phyloP scores from a whole-genome alignment of 1,140 invertebrate genomes.

The Bombus waltoni region DNA sequence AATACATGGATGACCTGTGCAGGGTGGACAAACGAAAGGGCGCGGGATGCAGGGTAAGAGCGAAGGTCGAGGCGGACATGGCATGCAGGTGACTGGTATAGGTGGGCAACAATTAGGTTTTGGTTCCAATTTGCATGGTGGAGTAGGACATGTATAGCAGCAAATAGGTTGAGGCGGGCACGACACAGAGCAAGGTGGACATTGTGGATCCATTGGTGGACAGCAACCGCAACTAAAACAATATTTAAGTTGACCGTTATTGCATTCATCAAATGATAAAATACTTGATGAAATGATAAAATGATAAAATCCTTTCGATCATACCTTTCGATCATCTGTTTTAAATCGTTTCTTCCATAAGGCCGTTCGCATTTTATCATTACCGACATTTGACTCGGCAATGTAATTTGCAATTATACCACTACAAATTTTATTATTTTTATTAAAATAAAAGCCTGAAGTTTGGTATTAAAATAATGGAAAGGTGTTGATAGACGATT shows the following conservation, averaged over 20 bases:
- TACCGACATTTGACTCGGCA: conserved; percentile 50
- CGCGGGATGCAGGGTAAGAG: conserved; percentile 31
- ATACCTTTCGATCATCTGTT: neutral
- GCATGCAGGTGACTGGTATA: conserved; percentile 14
- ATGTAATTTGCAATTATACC: neutral
- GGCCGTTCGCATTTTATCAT: conserved; percentile 39
- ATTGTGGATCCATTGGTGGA: conserved; percentile 28
- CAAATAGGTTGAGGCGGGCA: neutral
- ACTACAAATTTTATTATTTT: conserved; percentile 29
- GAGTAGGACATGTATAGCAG: neutral
- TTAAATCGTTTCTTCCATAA: neutral
- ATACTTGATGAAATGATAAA: no score
- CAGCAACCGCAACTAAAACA: conserved; percentile 38
- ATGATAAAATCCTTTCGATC: conserved; percentile 21
- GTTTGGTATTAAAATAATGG: conserved; percentile 22
- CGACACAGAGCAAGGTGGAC: conserved; percentile 2
- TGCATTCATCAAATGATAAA: neutral
- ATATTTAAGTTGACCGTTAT: neutral
- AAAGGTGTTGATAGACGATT: neutral
- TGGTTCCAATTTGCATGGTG: neutral
- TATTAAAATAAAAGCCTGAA: neutral
- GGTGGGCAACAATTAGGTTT: neutral
- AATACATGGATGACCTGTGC: conserved; percentile 36
- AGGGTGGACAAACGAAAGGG: conserved; percentile 52
- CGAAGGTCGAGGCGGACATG: conserved; percentile 14